phyloP scores from a whole-genome alignment of 30 jellyfish, hydroid and myxozoan species.

The Turritopsis dohrnii region DNA sequence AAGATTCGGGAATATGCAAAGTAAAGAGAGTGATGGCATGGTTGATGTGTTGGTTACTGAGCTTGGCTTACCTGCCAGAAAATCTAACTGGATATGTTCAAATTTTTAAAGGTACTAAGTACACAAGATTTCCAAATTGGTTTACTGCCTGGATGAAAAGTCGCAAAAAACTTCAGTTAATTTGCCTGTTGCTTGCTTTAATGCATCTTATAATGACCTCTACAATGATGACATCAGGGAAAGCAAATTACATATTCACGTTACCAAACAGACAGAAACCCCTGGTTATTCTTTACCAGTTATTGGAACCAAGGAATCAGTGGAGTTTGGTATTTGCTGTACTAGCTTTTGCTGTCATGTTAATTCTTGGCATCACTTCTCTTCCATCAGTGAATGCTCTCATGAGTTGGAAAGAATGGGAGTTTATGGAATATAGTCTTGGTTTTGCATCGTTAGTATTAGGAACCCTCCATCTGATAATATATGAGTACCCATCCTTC shows the following conservation, averaged over 20 bases:
- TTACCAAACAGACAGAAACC: not conserved
- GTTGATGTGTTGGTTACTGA: conserved; percentile 54
- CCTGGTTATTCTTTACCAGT: conserved; percentile 30
- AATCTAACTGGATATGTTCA: conserved; percentile 65
- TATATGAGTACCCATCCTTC: conserved; percentile 33
- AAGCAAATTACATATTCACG: conserved; percentile 36
- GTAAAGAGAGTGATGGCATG: conserved; percentile 39
- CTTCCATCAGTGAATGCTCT: conserved; percentile 53
- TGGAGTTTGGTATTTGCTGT: conserved; percentile 54
- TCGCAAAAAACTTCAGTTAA: conserved; percentile 70
- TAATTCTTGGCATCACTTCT: conserved; percentile 52
- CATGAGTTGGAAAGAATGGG: conserved; percentile 89
- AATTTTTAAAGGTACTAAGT: conserved; percentile 58
- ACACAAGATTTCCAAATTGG: conserved; percentile 61
- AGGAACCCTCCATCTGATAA: conserved; percentile 32
- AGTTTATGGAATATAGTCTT: conserved; percentile 51
- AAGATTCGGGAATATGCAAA: conserved; percentile 31
- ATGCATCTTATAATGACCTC: conserved; percentile 56
- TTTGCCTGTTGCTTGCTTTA: conserved; percentile 51
- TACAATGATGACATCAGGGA: conserved; percentile 55
- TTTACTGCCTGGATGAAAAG: conserved; percentile 71
- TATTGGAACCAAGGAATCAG: conserved; percentile 46
- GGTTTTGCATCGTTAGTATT: conserved; percentile 46
- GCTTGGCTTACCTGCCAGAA: conserved; percentile 58
- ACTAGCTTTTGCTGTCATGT: conserved; percentile 32